Evolutionary conservation across 2,888 invertebrate species (phyloP).

Genomic region (Yponomeuta cagnagella): DNA sequence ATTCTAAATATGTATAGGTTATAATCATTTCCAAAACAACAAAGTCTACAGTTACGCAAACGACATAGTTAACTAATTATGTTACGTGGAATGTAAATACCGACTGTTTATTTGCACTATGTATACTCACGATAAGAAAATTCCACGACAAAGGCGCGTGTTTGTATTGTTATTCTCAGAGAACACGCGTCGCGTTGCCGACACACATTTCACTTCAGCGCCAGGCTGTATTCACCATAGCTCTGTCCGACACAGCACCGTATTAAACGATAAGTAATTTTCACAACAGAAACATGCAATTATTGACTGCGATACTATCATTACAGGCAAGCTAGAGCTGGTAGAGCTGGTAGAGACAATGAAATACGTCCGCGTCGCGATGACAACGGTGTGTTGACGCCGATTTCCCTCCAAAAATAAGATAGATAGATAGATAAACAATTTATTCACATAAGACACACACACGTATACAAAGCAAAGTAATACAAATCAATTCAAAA

Average conservation of each 20-base stretch:
- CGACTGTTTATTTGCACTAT: neutral
- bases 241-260: conserved; percentile 22
- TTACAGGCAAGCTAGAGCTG: conserved; percentile 24
- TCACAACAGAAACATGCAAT: conserved; percentile 21
- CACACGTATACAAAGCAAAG: too few species aligned
- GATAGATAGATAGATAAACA: too few species aligned
- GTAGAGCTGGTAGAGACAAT: conserved; percentile 25
- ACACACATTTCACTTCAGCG: conserved; percentile 33
- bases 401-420: conserved; percentile 69
- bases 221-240: conserved; percentile 36
- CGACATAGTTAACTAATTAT: too few species aligned
- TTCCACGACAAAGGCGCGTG: conserved; percentile 4
- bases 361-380: conserved; percentile 35
- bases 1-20: too few species aligned
- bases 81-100: neutral
- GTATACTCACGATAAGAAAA: conserved; percentile 7
- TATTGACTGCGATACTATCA: conserved; percentile 19
- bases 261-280: conserved; percentile 34
- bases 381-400: conserved; percentile 53
- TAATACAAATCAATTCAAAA: too few species aligned
- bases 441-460: too few species aligned
- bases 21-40: too few species aligned
- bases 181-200: neutral
- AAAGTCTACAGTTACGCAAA: too few species aligned
- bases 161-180: neutral